Evolutionary conservation across 2,888 invertebrate genomes (phyloP), one percentile per base, ranked within the genome.

Genomic region (Criorhina ranunculi): DNA sequence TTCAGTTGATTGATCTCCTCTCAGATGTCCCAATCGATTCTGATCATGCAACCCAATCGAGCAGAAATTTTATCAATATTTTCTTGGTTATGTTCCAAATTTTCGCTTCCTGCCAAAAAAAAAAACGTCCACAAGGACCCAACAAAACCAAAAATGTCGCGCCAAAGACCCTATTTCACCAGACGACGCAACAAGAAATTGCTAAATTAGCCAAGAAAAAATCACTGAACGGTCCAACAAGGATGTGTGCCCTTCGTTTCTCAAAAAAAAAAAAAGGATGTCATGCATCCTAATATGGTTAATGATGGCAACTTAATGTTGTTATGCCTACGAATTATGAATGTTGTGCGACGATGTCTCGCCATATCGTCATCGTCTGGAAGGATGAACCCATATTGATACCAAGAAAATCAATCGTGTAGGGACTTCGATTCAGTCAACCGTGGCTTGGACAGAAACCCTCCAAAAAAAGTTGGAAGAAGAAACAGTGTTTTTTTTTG

Each of bases 121-220:
- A n/a, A n/a, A n/a, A n/a, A n/a, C n/a, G 1, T 24, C 24, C 24
- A 31, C n/a, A 66, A 60, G 15, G n/a, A 29, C 0, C 17, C 15
- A 31, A 12, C 17, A 37, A 9, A 24, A 12, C 64, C 57, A 75
- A 75, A 80, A 75, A 75, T 67, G 66, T 75, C 80, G 67, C 75
- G 75, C 59, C 73, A 60, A 37, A 53, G 31, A 37, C 15, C 46
- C 17, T 17, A 3, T 49, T 72, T 17, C 19, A 0, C 59, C 79
- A 79, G 79, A 79, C 79, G 17, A 49, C 51, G 5, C n/a, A 46
- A 33, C n/a, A 78, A 64, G 64, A 70, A 76, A 77, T 72, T 82
- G 82, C 66, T 78, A 78, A 83, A 83, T 83, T 83, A 78, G 72
- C 66, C 82, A 83, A 72, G 72, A 78, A 78, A 78, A 78, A 83